Base-by-base conservation (phyloP, 2,797 vertebrate species). In the Aeoliscus strigatus region DNA sequence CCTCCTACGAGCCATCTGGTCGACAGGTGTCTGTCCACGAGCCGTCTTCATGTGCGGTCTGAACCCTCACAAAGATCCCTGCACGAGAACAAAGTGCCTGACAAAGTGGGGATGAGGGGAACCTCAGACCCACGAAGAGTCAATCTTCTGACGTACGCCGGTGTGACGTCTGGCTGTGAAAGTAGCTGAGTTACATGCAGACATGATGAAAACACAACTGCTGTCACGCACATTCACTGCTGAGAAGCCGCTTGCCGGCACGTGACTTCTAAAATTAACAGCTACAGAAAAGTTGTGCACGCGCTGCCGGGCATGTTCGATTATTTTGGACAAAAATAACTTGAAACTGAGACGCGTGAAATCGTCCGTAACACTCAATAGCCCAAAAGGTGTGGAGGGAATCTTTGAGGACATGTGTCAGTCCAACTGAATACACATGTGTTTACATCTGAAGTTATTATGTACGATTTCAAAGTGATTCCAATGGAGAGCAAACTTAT, bases 1-100 rank as follows among this genome's bases (percentile, higher is more conserved):
- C 44, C 24, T 27, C 31, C 59, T 54, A 32, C 32, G 41, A 59
- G 72, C 81, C 76, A 78, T 74, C 68, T 71, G 66, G 34, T 75
- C 50, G 12, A 43, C 13, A 61, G 34, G 57, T 49, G 64, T 44
- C 61, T 43, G 11, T 46, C 48, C 8, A 35, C 47, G 31, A 29
- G 39, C 30, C 1, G 12, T 33, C 36, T 25, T n/a, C 35, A 48
- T 10, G 8, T 9, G 34, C 58, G 42, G 51, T 60, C 65, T 41
- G n/a, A 27, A 33, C 46, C 42, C 13, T 68, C 61, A 45, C 43
- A 58, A 44, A 21, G 18, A 21, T 6, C 6, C 18, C 21, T 9
- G 12, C n/a, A n/a, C n/a, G n/a, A n/a, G n/a, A n/a, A n/a, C n/a
- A n/a, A n/a, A n/a, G n/a, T n/a, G n/a, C n/a, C n/a, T n/a, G n/a